phyloP scores from a whole-genome alignment of 2,797 vertebrate species.

The Bradypus variegatus region DNA sequence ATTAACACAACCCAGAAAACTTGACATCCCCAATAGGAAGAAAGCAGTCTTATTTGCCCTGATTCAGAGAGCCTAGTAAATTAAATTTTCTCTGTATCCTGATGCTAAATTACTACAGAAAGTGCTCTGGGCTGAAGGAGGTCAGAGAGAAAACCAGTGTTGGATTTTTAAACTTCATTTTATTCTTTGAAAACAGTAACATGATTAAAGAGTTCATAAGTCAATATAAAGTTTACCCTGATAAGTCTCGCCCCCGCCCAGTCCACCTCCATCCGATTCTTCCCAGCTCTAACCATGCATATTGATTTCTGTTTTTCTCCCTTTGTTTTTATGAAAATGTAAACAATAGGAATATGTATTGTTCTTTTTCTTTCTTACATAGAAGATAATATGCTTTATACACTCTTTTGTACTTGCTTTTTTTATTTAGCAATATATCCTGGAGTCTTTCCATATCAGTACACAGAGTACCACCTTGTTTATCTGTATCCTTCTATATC shows the following conservation, averaged over 20 bases:
- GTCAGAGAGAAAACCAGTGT: neutral
- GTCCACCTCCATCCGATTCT: neutral
- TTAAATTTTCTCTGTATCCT: neutral
- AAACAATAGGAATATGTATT: neutral
- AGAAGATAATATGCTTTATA: neutral
- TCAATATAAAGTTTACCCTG: neutral
- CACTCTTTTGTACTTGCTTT: neutral
- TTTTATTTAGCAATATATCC: neutral
- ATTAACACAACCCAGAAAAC: neutral
- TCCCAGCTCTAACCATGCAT: neutral
- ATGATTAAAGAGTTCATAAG: neutral
- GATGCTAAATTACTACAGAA: neutral
- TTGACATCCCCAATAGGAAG: neutral
- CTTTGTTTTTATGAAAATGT: neutral
- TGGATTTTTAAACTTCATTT: neutral
- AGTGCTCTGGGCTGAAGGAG: neutral
- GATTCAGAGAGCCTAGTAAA: neutral
- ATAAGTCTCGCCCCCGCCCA: neutral
- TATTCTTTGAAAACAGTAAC: neutral
- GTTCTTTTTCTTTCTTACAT: neutral
- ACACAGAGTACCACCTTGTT: neutral
- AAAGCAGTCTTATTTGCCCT: neutral
- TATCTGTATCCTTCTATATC: no score
- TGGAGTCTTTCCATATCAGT: neutral
- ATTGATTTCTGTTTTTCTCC: neutral